Percentiles rank a stretch among this genome's conserved stretches.
These are phyloP conservation scores for Haliclystus octoradiatus DNA, from an alignment of 30 jellyfish, hydroid and myxozoan species.

Conservation along the genomic window DNA sequence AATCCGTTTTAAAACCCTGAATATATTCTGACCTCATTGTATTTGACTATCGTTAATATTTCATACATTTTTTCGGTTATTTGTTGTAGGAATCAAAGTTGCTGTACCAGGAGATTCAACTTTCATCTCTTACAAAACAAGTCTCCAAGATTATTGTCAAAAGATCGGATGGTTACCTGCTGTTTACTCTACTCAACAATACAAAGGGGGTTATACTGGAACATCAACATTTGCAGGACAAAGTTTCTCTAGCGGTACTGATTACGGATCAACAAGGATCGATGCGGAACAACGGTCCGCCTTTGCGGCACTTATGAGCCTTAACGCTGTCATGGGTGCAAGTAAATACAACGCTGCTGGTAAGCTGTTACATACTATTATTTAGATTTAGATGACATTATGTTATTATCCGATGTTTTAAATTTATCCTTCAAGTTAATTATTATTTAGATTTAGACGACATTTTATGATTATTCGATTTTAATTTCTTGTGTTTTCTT, in stretches of 20 bases:
- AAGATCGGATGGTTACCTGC: conserved; percentile 92
- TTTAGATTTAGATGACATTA: not conserved
- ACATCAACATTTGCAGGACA: conserved; percentile 82
- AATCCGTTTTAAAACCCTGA: too few species aligned
- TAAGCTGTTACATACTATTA: conserved; percentile 7
- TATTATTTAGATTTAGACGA: not conserved
- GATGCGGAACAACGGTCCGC: conserved; percentile 98
- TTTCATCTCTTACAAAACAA: conserved; percentile 90
- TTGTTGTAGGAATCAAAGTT: conserved; percentile 48
- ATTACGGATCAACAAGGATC: conserved; percentile 52
- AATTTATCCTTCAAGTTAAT: not conserved
- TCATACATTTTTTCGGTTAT: too few species aligned
- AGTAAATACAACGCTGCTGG: conserved; percentile 63
- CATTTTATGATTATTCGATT: not conserved
- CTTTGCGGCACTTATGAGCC: conserved; percentile 60
- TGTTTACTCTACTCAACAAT: conserved; percentile 48
- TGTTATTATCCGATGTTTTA: not conserved
- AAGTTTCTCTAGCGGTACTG: conserved; percentile 70
- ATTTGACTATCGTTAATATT: too few species aligned
- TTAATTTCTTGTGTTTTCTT: not conserved
- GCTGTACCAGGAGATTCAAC: conserved; percentile 97
- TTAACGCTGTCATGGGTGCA: conserved; percentile 51
- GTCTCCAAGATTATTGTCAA: conserved; percentile 93
- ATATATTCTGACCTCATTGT: too few species aligned
- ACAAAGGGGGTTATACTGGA: conserved; percentile 43